Evolutionary conservation across 2,888 invertebrate genomes (phyloP).

Genomic region (Eupithecia abbreviata): DNA sequence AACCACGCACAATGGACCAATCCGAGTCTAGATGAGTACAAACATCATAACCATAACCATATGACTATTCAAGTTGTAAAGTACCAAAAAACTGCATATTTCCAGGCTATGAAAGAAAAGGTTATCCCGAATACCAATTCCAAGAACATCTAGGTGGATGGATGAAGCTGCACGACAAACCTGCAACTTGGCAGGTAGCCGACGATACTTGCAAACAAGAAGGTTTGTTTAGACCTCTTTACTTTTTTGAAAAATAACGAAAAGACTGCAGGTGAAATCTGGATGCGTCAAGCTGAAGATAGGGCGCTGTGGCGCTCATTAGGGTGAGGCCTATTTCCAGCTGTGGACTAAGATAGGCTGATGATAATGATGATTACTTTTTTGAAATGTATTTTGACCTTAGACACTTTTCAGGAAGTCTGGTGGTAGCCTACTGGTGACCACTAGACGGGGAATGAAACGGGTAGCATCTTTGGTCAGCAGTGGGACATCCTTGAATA

Average conservation of each 20-base stretch:
- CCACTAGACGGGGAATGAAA: neutral
- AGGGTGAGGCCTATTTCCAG: too few relatives aligned
- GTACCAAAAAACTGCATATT: neutral
- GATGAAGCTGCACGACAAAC: constrained; percentile 1
- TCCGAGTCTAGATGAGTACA: too few relatives aligned
- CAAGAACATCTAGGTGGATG: neutral
- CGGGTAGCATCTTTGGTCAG: too few relatives aligned
- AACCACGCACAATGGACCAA: too few relatives aligned
- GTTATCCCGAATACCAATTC: neutral
- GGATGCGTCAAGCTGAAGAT: too few relatives aligned
- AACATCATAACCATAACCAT: too few relatives aligned
- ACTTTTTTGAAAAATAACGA: neutral
- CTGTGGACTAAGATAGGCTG: too few relatives aligned
- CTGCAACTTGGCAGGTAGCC: neutral
- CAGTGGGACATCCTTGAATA: neutral
- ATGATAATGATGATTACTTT: neutral
- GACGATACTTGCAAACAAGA: neutral
- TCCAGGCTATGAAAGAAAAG: neutral
- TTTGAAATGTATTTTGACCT: neutral
- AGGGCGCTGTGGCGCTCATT: too few relatives aligned
- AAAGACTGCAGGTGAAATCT: too few relatives aligned
- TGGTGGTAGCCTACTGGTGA: neutral
- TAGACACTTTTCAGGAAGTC: neutral
- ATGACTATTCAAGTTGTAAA: too few relatives aligned
- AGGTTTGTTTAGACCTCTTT: neutral